These are phyloP conservation scores for Halichondria panicea DNA, from an alignment of 37 sponge, comb jelly and placozoan genomes.

Conservation along the genomic window DNA sequence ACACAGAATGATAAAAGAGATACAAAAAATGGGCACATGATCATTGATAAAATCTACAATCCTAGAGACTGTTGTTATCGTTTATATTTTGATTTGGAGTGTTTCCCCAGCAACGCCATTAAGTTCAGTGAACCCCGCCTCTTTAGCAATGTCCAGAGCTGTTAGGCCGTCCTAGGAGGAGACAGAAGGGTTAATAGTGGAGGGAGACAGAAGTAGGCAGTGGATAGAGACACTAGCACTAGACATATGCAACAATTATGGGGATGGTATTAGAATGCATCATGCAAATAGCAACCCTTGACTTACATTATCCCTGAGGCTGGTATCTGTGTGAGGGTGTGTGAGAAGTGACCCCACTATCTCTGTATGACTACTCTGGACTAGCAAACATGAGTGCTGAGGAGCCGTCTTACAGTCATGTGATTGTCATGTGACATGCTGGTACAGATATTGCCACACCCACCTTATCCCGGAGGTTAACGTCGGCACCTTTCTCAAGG, in stretches of 20 bases:
- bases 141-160: constrained; percentile 56
- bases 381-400: constrained; percentile 84
- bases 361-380: constrained; percentile 57
- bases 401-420: constrained; percentile 69
- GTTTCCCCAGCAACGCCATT: not conserved
- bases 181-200: not conserved
- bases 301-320: constrained; percentile 63
- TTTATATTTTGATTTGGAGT: no score
- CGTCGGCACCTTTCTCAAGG: constrained; percentile 49
- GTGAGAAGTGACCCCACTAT: constrained; percentile 35
- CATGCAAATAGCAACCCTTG: not conserved
- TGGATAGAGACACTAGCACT: no score
- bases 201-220: not conserved
- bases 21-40: no score
- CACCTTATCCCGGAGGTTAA: constrained; percentile 66
- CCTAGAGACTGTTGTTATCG: no score
- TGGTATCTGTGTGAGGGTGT: constrained; percentile 29
- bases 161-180: constrained; percentile 70
- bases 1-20: no score
- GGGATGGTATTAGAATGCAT: no score
- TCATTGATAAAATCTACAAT: no score
- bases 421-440: not conserved
- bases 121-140: constrained; percentile 25
- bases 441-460: not conserved
- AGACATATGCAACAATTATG: no score